Evolutionary conservation across 2,888 invertebrate species (phyloP).

Genomic region (Lasioglossum morio): DNA sequence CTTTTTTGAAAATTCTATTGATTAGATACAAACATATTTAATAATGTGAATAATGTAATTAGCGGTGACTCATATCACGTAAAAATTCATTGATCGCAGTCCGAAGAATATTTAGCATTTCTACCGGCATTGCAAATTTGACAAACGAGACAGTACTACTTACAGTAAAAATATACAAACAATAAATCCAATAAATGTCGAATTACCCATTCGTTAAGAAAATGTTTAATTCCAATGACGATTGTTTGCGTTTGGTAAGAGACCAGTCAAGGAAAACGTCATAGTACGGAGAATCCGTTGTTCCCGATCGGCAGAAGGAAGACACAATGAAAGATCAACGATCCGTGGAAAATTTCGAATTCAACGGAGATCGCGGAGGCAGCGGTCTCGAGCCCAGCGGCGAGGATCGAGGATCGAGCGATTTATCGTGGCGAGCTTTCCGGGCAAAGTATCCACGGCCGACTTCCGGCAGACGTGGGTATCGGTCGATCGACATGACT

Average conservation of each 20-base stretch:
- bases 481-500: slow-evolving; percentile 82
- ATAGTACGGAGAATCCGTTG: not conserved
- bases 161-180: too few relatives aligned
- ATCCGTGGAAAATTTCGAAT: slow-evolving; percentile 23
- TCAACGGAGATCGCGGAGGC: slow-evolving; percentile 25
- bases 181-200: too few relatives aligned
- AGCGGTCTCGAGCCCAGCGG: slow-evolving; percentile 18
- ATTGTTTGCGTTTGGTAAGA: not conserved
- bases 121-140: too few relatives aligned
- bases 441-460: slow-evolving; percentile 79
- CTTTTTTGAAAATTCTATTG: too few relatives aligned
- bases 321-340: not conserved
- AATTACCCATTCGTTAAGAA: not conserved
- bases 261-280: not conserved
- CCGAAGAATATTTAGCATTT: too few relatives aligned
- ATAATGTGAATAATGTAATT: too few relatives aligned
- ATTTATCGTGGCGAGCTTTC: slow-evolving; percentile 80
- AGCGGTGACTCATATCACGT: not conserved
- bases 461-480: slow-evolving; percentile 81
- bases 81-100: not conserved
- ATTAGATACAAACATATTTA: too few relatives aligned
- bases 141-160: too few relatives aligned
- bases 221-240: not conserved
- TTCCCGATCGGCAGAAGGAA: not conserved
- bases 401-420: slow-evolving; percentile 60